Percentiles rank a stretch among this genome's conserved stretches.
phyloP scores from a whole-genome alignment of 2,113 vertebrate genomes.

The Eretmochelys imbricata region DNA sequence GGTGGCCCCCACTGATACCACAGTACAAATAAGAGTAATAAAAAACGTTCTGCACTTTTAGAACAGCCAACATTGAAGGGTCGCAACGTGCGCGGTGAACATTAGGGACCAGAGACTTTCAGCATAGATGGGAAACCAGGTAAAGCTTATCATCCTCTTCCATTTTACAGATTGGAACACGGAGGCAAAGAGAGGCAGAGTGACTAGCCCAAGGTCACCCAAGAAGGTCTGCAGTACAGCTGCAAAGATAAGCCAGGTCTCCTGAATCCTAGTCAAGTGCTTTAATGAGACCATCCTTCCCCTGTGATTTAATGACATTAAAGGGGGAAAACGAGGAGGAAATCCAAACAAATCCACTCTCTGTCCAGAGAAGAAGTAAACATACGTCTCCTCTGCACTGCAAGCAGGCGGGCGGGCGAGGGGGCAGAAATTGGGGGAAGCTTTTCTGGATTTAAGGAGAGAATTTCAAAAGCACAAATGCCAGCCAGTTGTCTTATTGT shows the following conservation, averaged over 20 bases:
- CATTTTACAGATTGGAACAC: rapidly evolving
- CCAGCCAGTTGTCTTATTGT: background rate
- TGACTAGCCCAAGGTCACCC: background rate
- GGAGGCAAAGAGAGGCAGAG: rapidly evolving
- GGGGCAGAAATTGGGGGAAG: no score
- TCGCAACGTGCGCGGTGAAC: rapidly evolving
- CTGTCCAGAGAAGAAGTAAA: background rate
- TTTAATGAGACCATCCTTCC: background rate
- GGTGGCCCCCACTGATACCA: rapidly evolving
- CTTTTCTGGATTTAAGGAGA: no score
- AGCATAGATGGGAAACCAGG: rapidly evolving
- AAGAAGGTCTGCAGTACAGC: background rate
- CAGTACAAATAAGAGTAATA: background rate
- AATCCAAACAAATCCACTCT: background rate
- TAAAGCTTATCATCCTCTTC: background rate
- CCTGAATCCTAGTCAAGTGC: no score
- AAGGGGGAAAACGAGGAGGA: background rate
- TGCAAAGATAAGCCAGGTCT: background rate
- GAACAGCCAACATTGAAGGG: rapidly evolving
- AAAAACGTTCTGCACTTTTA: background rate
- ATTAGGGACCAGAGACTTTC: rapidly evolving
- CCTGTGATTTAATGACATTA: rapidly evolving
- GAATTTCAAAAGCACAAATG: no score
- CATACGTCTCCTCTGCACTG: background rate
- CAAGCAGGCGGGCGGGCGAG: no score